phyloP scores from a whole-genome alignment of 2,113 vertebrate species.

The Callocephalon fimbriatum region DNA sequence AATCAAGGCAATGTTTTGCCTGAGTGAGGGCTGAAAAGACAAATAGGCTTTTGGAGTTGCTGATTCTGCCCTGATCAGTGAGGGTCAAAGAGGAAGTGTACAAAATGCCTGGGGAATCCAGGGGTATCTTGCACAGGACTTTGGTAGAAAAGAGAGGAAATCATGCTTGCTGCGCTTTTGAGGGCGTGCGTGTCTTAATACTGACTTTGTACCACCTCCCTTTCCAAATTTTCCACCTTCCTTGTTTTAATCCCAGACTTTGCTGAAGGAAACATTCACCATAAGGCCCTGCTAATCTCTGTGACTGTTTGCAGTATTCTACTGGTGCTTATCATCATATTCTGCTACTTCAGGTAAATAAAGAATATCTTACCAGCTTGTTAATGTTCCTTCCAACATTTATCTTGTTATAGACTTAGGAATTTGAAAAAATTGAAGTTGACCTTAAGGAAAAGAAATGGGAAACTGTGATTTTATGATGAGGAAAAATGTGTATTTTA shows the following conservation, averaged over 20 bases:
- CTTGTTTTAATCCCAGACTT: slow-evolving; percentile 79
- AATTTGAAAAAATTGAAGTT: background rate
- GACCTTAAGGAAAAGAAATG: background rate
- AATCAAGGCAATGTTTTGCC: background rate
- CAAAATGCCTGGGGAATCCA: background rate
- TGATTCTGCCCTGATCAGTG: background rate
- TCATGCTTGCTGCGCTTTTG: accelerated
- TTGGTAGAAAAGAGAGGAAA: background rate
- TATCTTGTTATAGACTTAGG: background rate
- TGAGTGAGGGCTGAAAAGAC: background rate
- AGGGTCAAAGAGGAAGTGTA: background rate
- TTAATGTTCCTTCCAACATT: background rate
- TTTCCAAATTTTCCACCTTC: background rate
- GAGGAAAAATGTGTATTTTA: background rate
- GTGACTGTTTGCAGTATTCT: slow-evolving; percentile 89
- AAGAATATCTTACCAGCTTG: background rate
- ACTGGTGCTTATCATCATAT: slow-evolving; percentile 86
- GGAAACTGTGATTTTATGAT: background rate
- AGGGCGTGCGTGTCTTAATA: background rate
- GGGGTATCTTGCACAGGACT: background rate
- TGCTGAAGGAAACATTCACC: slow-evolving; percentile 87
- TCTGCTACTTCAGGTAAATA: slow-evolving; percentile 94
- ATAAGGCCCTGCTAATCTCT: slow-evolving; percentile 91
- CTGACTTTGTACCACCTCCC: background rate
- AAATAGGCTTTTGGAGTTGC: background rate